These are phyloP conservation scores for Nudaria mundana DNA, from an alignment of 2,888 invertebrate species.

Conservation along the genomic window DNA sequence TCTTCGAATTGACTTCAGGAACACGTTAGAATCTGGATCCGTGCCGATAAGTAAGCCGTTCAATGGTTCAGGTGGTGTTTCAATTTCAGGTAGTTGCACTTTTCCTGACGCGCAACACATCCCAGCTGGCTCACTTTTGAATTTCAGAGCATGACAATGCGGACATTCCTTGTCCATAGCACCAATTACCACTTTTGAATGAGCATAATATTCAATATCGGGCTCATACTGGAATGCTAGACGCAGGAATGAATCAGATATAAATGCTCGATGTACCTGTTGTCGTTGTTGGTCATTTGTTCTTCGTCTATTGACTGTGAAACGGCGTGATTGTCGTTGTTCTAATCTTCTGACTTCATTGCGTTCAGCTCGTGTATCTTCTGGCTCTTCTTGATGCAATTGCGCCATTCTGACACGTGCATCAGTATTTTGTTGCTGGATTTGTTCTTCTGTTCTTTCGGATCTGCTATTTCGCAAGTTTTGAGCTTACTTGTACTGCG, in stretches of 20 bases:
- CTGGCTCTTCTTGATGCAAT: constrained; percentile 10
- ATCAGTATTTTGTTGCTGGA: constrained; percentile 21
- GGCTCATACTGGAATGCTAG: constrained; percentile 24
- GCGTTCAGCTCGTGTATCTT: constrained; percentile 22
- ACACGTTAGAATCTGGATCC: not conserved
- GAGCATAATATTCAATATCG: constrained; percentile 18
- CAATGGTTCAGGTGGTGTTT: constrained; percentile 25
- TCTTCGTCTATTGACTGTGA: constrained; percentile 21
- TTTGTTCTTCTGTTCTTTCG: constrained; percentile 20
- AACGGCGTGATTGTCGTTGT: constrained; percentile 19
- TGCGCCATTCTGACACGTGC: constrained; percentile 8
- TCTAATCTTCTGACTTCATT: constrained; percentile 13
- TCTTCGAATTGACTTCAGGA: constrained; percentile 4
- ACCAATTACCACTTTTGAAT: constrained; percentile 25
- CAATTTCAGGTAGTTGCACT: constrained; percentile 19
- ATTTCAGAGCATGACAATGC: constrained; percentile 4
- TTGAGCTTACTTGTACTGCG: constrained; percentile 13
- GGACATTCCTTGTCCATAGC: constrained; percentile 20
- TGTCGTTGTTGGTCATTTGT: constrained; percentile 18
- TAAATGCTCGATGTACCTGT: constrained; percentile 23
- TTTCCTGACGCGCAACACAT: constrained; percentile 12
- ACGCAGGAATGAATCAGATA: constrained; percentile 17
- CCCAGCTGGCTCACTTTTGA: constrained; percentile 2
- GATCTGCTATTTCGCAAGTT: constrained; percentile 13
- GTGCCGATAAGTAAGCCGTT: constrained; percentile 6